Percentiles rank a stretch among this genome's conserved stretches.
Evolutionary conservation across 2,797 vertebrate genomes (phyloP).

Genomic region (Darevskia nairensis): DNA sequence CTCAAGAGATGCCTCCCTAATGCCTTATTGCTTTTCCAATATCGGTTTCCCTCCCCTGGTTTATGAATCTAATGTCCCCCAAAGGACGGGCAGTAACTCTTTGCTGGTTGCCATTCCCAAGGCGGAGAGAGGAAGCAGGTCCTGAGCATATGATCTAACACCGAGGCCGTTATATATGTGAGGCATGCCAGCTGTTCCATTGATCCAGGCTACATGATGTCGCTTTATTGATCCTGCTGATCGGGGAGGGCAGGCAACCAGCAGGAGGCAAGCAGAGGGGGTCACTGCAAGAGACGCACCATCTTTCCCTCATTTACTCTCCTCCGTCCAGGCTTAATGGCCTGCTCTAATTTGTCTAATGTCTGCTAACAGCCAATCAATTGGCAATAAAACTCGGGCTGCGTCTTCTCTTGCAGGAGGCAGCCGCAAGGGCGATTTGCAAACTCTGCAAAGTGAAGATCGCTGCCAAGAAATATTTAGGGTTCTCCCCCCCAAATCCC

Average conservation of each 20-base stretch:
- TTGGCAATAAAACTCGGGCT: slow-evolving; percentile 64
- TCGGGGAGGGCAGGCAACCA: neutral
- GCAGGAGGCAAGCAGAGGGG: neutral
- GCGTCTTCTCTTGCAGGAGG: neutral
- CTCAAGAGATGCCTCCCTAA: slow-evolving; percentile 52
- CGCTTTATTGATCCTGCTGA: slow-evolving; percentile 64
- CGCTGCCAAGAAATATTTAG: neutral
- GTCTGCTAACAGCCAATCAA: slow-evolving; percentile 64
- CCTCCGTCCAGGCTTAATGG: slow-evolving; percentile 46
- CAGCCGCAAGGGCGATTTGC: neutral
- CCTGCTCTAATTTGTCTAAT: slow-evolving; percentile 64
- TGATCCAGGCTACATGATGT: slow-evolving; percentile 76
- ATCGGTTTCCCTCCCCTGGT: slow-evolving; percentile 52
- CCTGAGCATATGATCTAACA: slow-evolving; percentile 29
- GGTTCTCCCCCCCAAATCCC: neutral
- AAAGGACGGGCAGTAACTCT: neutral
- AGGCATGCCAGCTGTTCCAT: slow-evolving; percentile 70
- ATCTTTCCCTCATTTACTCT: slow-evolving; percentile 46
- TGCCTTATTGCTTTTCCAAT: slow-evolving; percentile 70
- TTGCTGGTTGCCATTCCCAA: slow-evolving; percentile 34
- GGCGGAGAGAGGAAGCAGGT: neutral
- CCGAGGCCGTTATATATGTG: slow-evolving; percentile 62
- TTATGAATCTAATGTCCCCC: slow-evolving; percentile 62
- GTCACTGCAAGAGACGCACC: slow-evolving; percentile 8
- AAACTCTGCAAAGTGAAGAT: neutral